These are phyloP conservation scores for Micromussa lordhowensis DNA, from an alignment of 92 coral and sea anemone genomes.

Conservation along the genomic window DNA sequence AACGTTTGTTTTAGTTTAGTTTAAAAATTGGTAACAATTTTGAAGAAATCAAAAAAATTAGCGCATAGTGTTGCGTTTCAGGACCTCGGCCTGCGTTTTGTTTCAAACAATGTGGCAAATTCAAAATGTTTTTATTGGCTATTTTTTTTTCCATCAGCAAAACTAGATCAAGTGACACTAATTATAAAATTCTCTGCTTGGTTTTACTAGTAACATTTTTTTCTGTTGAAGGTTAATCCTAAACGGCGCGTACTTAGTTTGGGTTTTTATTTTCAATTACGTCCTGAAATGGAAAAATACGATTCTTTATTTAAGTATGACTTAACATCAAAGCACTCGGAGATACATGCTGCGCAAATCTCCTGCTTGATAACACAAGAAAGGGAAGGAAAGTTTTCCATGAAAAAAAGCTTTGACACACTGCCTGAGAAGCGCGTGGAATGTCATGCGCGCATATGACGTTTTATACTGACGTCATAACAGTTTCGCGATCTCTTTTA, in stretches of 20 bases:
- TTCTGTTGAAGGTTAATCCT: background rate
- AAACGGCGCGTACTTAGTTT: background rate
- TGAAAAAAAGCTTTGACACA: background rate
- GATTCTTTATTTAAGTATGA: too few species aligned
- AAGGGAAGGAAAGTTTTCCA: background rate
- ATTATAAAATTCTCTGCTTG: background rate
- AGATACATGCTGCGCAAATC: background rate
- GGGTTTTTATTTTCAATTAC: background rate
- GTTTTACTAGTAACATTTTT: background rate
- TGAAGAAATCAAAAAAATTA: background rate
- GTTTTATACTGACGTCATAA: background rate
- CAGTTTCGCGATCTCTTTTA: background rate
- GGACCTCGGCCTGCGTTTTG: background rate
- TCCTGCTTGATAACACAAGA: background rate
- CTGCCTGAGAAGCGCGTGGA: too few species aligned
- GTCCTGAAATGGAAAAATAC: background rate
- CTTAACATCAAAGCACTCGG: too few species aligned
- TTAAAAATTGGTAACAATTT: background rate
- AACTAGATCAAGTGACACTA: background rate
- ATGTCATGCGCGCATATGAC: background rate
- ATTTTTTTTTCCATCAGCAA: background rate
- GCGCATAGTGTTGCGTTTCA: background rate
- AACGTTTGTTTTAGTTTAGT: background rate
- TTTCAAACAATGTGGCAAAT: background rate
- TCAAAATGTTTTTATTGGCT: background rate